Conservation (phyloP, 2,888 invertebrate species). For the Drosophila helvetica region DNA sequence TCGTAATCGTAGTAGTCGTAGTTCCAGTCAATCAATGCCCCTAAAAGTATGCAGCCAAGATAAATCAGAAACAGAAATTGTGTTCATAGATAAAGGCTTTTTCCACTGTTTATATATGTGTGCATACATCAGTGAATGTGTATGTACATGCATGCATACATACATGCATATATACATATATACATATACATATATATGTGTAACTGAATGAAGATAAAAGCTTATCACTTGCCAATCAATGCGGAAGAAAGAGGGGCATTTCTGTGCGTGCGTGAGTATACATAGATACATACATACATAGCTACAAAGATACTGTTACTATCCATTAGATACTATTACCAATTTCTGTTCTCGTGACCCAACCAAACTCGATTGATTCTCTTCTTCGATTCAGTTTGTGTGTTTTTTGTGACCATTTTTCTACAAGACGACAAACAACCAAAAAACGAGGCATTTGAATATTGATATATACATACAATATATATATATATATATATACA, state of each 20-base stretch:
- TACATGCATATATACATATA: conserved; percentile 22
- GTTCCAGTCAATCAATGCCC: conserved; percentile 34
- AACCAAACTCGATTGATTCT: conserved; percentile 31
- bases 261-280: conserved; percentile 36
- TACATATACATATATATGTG: conserved; percentile 22
- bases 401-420: conserved; percentile 31
- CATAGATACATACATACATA: conserved; percentile 37
- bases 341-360: conserved; percentile 33
- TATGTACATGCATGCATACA: conserved; percentile 6
- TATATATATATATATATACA: conserved; percentile 41
- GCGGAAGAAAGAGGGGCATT: conserved; percentile 57
- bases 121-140: conserved; percentile 1
- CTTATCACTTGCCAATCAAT: conserved; percentile 76
- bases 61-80: conserved; percentile 64
- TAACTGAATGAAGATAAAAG: conserved; percentile 49
- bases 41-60: conserved; percentile 30
- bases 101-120: conserved; percentile 21
- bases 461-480: conserved; percentile 60
- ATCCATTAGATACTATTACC: conserved; percentile 30
- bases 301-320: conserved; percentile 44
- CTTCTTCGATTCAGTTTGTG: conserved; percentile 22
- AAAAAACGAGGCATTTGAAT: conserved; percentile 55
- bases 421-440: conserved; percentile 48
- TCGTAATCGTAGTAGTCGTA: conserved; percentile 38
- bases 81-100: conserved; percentile 60